These are phyloP conservation scores for Sminthurides bifidus DNA, from an alignment of 1,140 invertebrate species.

Conservation along the genomic window DNA sequence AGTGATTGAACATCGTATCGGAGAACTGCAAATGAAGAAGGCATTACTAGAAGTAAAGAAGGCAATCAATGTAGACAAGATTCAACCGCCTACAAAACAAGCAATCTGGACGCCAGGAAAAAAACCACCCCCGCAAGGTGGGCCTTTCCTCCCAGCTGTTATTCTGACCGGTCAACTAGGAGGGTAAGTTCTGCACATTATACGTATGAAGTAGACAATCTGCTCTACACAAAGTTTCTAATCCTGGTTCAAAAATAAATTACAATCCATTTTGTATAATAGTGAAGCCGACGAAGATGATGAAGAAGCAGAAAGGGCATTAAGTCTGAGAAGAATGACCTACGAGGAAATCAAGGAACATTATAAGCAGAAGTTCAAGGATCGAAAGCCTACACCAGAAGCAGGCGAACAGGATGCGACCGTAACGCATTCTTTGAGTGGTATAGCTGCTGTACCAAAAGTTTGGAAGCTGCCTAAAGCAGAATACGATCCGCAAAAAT, in stretches of 20 bases:
- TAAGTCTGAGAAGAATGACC: background rate
- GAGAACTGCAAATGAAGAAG: conserved; percentile 8
- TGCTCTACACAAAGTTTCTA: background rate
- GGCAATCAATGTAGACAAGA: conserved; percentile 10
- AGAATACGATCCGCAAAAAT: too few species aligned
- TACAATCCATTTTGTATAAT: background rate
- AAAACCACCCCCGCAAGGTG: conserved; percentile 6
- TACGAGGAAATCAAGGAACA: conserved; percentile 6
- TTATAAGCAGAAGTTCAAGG: background rate
- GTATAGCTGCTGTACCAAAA: too few species aligned
- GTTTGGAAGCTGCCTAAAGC: too few species aligned
- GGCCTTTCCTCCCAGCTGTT: conserved; percentile 7
- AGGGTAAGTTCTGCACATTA: background rate
- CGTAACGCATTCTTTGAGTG: too few species aligned
- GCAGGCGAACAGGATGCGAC: too few species aligned
- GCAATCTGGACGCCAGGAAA: background rate
- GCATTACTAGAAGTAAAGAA: conserved; percentile 15
- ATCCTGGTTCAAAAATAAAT: background rate
- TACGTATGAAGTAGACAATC: background rate
- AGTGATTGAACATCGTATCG: conserved; percentile 18
- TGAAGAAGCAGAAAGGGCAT: conserved; percentile 3
- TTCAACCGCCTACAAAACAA: conserved; percentile 3
- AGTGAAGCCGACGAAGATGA: conserved; percentile 2
- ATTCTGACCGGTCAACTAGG: conserved; percentile 7
- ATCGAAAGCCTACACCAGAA: background rate